A percentile compares a stretch with the other conserved stretches of the same genome.
These are phyloP conservation scores for Drosophila nannoptera DNA, from an alignment of 1,140 invertebrate genomes.

Conservation along the genomic window DNA sequence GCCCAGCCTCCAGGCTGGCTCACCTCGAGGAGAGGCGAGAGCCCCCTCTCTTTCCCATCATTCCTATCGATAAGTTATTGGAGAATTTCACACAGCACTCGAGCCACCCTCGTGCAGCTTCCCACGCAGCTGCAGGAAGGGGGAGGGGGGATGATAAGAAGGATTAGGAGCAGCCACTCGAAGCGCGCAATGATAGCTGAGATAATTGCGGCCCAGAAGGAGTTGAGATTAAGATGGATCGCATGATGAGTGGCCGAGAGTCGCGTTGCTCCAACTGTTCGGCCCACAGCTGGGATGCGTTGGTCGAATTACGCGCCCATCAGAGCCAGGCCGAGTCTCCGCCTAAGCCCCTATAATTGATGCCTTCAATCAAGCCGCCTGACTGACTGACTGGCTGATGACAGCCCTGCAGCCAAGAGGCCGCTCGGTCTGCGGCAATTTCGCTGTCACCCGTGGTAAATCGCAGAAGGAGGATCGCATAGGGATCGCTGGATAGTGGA, in stretches of 20 bases:
- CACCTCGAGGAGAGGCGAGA: no score
- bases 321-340: constrained; percentile 48
- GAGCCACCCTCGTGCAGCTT: constrained; percentile 45
- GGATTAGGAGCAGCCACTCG: no score
- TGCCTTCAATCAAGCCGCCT: constrained; percentile 59
- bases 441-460: constrained; percentile 65
- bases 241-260: no score
- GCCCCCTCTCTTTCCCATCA: not conserved
- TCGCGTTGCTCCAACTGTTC: no score
- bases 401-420: constrained; percentile 33
- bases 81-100: constrained; percentile 62
- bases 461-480: constrained; percentile 19
- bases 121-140: constrained; percentile 50
- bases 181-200: no score
- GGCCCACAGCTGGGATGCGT: constrained; percentile 35
- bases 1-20: no score
- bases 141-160: constrained; percentile 32
- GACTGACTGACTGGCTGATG: constrained; percentile 41
- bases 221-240: no score
- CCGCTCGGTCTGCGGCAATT: constrained; percentile 48
- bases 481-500: not conserved
- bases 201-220: no score
- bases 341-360: constrained; percentile 53
- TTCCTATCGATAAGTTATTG: constrained; percentile 54
- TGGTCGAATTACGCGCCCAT: constrained; percentile 52